Base-by-base conservation (phyloP, 2,113 vertebrate species). In the Oncorhynchus kisutch region DNA sequence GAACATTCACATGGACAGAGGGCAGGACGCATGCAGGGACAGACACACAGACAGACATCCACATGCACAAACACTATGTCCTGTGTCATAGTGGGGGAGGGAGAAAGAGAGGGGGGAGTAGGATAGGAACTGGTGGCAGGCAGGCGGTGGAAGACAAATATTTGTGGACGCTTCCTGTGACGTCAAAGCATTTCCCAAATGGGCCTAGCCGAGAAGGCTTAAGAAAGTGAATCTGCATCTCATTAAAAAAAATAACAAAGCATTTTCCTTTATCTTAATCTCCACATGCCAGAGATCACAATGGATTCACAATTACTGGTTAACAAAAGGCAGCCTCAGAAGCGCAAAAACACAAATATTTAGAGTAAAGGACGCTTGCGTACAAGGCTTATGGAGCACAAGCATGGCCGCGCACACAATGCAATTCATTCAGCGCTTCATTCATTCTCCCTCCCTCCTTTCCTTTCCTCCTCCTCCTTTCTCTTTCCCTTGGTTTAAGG, bases 351-450 rank as follows among this genome's bases (percentile, higher is more conserved):
- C 74, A 71, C 45, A 84, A 86, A 87, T 88, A 90, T 86, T 78
- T 82, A 34, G 84, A 90, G 87, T 80, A 85, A 84, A 89, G 81
- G 82, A 90, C 88, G 81, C 76, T 82, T 77, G 81, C 83, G 79
- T 84, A 91, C 85, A 51, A 87, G 87, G 87, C 88, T 80, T 88
- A 90, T 74, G 77, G 89, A 82, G 77, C 87, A 65, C 81, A 86
- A 92, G 92, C 91, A 90, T 88, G 89, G 92, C 87, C 78, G 76
- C 81, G 73, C 84, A 87, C 91, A 94, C 92, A 94, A 94, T 92
- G 90, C 91, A 91, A 91, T 93, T 93, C 93, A 93, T 94, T 94
- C 92, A 93, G 88, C 81, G 87, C 85, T 91, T 91, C 83, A 91
- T 93, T 92, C 91, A 91, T 89, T 92, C 88, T 89, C 86, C 86